phyloP scores from a whole-genome alignment of 2,888 invertebrate species.

The Lochmaea capreae region DNA sequence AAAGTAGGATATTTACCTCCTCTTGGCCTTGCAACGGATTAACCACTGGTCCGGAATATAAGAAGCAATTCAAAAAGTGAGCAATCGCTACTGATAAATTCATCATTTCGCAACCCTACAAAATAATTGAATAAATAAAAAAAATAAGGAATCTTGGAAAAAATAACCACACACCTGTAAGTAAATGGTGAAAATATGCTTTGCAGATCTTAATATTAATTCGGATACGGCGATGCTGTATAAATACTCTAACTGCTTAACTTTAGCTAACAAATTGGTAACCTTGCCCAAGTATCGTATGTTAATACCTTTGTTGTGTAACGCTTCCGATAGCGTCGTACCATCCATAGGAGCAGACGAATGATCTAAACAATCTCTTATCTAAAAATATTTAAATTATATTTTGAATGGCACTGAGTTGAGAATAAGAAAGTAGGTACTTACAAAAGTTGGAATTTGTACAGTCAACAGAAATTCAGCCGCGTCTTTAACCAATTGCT shows the following conservation, averaged over 20 bases:
- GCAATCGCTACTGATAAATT: conserved; percentile 90
- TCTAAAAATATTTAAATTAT: conserved; percentile 66
- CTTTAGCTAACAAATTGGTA: conserved; percentile 80
- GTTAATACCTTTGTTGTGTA: conserved; percentile 97
- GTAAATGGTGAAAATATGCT: conserved; percentile 92
- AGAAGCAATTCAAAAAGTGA: conserved; percentile 95
- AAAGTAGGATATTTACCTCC: conserved; percentile 68
- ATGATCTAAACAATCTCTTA: conserved; percentile 91
- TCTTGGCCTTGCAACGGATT: conserved; percentile 76
- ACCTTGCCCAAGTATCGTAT: conserved; percentile 96
- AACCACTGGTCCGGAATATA: conserved; percentile 81
- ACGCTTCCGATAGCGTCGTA: conserved; percentile 87
- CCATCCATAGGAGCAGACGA: conserved; percentile 96
- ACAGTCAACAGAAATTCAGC: conserved; percentile 93
- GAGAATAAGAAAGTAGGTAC: conserved; percentile 58
- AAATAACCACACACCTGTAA: conserved; percentile 75
- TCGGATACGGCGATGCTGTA: conserved; percentile 93
- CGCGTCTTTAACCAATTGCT: conserved; percentile 92
- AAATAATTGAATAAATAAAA: conserved; percentile 23
- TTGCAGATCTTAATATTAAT: conserved; percentile 87
- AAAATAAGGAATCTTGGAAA: conserved; percentile 18
- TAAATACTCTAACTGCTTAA: conserved; percentile 85
- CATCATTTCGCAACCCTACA: conserved; percentile 87
- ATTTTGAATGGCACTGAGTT: too few species aligned
- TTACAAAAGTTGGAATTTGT: conserved; percentile 94